Evolutionary conservation across 1,140 invertebrate species (phyloP), one percentile per base, ranked within the genome.

Genomic region (Drosophila melanica): DNA sequence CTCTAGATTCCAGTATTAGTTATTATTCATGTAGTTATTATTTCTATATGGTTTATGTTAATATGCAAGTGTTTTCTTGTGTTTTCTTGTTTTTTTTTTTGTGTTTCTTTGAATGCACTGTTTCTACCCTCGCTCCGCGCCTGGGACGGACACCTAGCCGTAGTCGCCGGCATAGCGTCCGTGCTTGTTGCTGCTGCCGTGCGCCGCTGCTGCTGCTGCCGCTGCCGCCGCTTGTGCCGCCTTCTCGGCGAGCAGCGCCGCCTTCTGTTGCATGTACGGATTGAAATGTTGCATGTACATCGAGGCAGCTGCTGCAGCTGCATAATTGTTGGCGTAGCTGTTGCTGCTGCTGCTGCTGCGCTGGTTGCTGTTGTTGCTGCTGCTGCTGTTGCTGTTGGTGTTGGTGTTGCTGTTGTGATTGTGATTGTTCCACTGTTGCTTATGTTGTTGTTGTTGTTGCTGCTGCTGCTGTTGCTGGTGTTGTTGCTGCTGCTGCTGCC

Each of bases 241-340:
- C 58, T 87, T 87, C 11, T 87, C 84, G 10, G 84, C 82, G 18
- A 87, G 65, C 57, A 87, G 27, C 8, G 82, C 82, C 4, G 84
- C 84, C 72, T 87, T 87, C 12, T 87, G 82, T 60, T 87, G 84
- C 84, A 87, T 87, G 47, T 87, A 87, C 39, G 84, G 84, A 87
- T 87, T 87, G n/a, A 87, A 87, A 50, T 87, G 82, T 54, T 89
- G 84, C 85, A 89, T 89, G 77, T 89, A 89, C 85, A 89, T 89
- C 10, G 84, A 84, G 20, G 84, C 84, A 23, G 84, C 84, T 33
- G 82, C 82, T 48, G 82, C 82, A 8, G 81, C 81, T 9, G 78
- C 81, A 69, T 89, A 85, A 44, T 85, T 89, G 64, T 90, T 90
- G 30, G 77, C 77, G 47, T 82, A 90, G 41, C 48, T 89, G 55